These are phyloP conservation scores for Microtus ochrogaster DNA, from an alignment of 2,113 vertebrate genomes.

Conservation along the genomic window DNA sequence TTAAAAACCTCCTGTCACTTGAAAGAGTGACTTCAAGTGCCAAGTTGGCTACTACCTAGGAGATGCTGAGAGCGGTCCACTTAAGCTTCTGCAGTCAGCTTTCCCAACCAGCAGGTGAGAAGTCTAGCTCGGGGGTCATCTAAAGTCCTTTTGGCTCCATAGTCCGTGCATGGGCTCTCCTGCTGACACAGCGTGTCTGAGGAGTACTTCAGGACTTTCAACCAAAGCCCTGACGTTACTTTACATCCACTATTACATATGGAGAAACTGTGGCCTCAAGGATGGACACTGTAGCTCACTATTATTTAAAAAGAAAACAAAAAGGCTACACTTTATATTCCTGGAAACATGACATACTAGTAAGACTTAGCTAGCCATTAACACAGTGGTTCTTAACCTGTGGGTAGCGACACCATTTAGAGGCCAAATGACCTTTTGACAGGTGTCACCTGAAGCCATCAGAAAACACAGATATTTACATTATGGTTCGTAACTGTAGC, in stretches of 20 bases:
- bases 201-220: neutral
- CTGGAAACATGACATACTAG: neutral
- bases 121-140: neutral
- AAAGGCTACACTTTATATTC: neutral
- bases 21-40: neutral
- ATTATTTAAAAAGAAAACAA: neutral
- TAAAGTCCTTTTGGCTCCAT: neutral
- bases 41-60: neutral
- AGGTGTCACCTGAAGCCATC: neutral
- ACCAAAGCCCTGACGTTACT: neutral
- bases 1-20: neutral
- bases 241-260: slow-evolving; percentile 17
- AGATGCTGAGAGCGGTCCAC: neutral
- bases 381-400: neutral
- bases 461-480: neutral
- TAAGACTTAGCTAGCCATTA: neutral
- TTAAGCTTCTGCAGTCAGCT: neutral
- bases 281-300: neutral
- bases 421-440: neutral
- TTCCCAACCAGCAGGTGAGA: neutral
- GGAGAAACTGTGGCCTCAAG: neutral
- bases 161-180: neutral
- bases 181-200: rapidly evolving
- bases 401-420: neutral
- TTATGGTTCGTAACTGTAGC: neutral